These are phyloP conservation scores for Furcula furcula DNA, from an alignment of 2,888 invertebrate genomes.

Conservation along the genomic window DNA sequence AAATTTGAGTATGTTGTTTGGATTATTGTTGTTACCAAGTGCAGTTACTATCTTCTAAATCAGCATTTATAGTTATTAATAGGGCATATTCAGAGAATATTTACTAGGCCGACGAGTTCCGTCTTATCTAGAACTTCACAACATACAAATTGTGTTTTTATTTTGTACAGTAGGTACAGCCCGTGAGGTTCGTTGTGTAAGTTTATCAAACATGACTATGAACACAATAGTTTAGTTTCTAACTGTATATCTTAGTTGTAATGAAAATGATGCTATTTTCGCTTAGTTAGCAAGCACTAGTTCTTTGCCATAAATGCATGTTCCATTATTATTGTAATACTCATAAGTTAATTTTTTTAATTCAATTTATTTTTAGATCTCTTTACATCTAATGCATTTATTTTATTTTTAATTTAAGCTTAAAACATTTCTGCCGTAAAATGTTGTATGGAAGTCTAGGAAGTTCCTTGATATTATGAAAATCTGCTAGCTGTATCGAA, in stretches of 20 bases:
- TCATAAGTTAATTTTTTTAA: constrained; percentile 76
- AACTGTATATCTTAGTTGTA: constrained; percentile 62
- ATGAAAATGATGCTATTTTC: constrained; percentile 75
- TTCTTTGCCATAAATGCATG: constrained; percentile 82
- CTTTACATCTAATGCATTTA: constrained; percentile 81
- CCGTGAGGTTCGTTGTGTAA: constrained; percentile 13
- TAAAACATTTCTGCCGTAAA: constrained; percentile 46
- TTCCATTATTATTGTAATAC: constrained; percentile 81
- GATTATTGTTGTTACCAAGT: constrained; percentile 74
- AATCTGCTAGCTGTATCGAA: constrained; percentile 46
- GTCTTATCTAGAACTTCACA: constrained; percentile 11
- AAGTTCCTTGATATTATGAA: constrained; percentile 58
- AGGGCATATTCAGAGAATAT: constrained; percentile 22
- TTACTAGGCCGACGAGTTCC: constrained; percentile 13
- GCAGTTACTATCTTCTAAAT: constrained; percentile 66
- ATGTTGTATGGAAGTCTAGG: constrained; percentile 48
- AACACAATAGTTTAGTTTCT: constrained; percentile 37
- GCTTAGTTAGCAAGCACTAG: constrained; percentile 78
- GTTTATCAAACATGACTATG: constrained; percentile 15
- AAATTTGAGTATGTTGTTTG: constrained; percentile 44
- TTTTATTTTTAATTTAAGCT: constrained; percentile 64
- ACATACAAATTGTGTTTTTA: constrained; percentile 14
- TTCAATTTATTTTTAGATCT: constrained; percentile 79
- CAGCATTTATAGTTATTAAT: constrained; percentile 38
- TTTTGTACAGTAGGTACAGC: constrained; percentile 15